Percentiles rank a stretch among this genome's conserved stretches.
These are phyloP conservation scores for Archips crataeganus DNA, from an alignment of 2,888 invertebrate species.

Conservation along the genomic window DNA sequence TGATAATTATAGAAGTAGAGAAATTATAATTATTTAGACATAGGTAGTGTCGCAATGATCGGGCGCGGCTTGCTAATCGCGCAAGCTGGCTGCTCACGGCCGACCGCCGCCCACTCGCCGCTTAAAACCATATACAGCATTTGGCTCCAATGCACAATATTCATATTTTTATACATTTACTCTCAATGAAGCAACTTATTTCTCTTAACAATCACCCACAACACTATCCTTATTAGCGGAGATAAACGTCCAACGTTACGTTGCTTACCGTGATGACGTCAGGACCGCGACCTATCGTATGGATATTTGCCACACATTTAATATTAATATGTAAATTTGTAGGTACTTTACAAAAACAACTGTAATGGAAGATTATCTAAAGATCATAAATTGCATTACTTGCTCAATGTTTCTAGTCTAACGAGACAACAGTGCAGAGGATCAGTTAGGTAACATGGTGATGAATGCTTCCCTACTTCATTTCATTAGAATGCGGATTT, in stretches of 20 bases:
- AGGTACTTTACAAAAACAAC: not conserved
- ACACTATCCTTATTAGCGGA: constrained; percentile 38
- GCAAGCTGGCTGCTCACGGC: constrained; percentile 77
- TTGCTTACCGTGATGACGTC: constrained; percentile 30
- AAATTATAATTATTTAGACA: constrained; percentile 65
- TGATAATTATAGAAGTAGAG: constrained; percentile 46
- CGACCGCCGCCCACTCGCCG: constrained; percentile 81
- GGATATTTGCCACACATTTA: too few species aligned
- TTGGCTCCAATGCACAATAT: constrained; percentile 73
- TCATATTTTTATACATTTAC: constrained; percentile 74
- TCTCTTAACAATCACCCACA: constrained; percentile 66
- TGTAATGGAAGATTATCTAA: not conserved
- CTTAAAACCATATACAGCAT: constrained; percentile 82
- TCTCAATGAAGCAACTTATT: constrained; percentile 70
- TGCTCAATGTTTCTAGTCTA: not conserved
- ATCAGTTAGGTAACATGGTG: constrained; percentile 34
- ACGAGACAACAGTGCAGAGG: constrained; percentile 2
- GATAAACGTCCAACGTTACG: constrained; percentile 19
- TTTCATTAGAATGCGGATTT: constrained; percentile 65
- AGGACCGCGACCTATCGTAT: not conserved
- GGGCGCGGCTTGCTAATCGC: constrained; percentile 73
- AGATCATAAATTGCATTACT: not conserved
- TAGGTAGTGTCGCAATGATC: constrained; percentile 71
- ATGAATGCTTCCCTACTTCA: constrained; percentile 52
- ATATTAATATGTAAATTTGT: too few species aligned